phyloP scores from a whole-genome alignment of 2,113 vertebrate genomes.

The Phasianus colchicus region DNA sequence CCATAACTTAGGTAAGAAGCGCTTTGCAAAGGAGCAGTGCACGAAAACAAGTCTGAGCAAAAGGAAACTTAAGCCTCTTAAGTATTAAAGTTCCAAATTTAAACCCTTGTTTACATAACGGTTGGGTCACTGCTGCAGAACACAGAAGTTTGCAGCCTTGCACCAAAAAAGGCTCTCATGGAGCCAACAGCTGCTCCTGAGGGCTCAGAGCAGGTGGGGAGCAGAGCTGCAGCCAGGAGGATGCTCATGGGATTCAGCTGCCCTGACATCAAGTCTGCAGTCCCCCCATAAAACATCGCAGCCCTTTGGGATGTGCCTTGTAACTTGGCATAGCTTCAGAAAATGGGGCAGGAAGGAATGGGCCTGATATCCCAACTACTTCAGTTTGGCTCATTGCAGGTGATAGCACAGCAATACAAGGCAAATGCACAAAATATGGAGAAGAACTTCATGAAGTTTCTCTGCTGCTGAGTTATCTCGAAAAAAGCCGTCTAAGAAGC shows the following conservation, averaged over 20 bases:
- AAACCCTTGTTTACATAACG: background rate
- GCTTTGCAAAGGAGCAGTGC: rapidly evolving
- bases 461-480: background rate
- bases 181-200: background rate
- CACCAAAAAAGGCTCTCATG: background rate
- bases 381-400: background rate
- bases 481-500: background rate
- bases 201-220: background rate
- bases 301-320: background rate
- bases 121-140: background rate
- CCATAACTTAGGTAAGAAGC: rapidly evolving
- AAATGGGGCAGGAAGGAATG: background rate
- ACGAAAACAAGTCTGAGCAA: background rate
- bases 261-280: background rate
- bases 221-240: background rate
- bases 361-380: background rate
- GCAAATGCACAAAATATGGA: background rate
- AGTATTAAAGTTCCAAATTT: conserved; percentile 35
- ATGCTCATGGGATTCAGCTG: background rate
- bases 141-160: background rate
- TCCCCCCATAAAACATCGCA: background rate
- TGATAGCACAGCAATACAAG: background rate
- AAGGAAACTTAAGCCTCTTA: background rate
- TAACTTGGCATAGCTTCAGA: no score
- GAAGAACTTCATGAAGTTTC: background rate